These are phyloP conservation scores for Arremon aurantiirostris DNA, from an alignment of 2,797 vertebrate genomes.

Conservation along the genomic window DNA sequence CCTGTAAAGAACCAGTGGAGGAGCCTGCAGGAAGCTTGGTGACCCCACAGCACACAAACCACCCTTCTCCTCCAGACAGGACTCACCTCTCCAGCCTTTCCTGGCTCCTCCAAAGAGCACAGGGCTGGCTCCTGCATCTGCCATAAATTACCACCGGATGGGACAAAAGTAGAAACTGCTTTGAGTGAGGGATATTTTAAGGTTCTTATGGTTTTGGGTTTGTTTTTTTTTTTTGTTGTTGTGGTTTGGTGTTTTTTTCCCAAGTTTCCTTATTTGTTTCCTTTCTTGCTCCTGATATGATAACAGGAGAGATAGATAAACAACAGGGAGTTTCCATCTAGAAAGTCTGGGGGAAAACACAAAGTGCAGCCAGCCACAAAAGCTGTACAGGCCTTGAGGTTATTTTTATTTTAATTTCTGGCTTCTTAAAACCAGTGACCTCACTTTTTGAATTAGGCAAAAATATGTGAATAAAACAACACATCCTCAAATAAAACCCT, in stretches of 20 bases:
- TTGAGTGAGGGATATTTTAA: background rate
- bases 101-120: constrained; percentile 17
- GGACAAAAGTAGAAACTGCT: constrained; percentile 21
- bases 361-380: background rate
- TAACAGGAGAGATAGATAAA: background rate
- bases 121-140: background rate
- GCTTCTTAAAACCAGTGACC: background rate
- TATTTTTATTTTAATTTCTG: background rate
- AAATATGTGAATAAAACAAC: background rate
- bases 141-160: constrained; percentile 13
- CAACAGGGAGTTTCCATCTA: background rate
- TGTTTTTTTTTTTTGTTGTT: background rate
- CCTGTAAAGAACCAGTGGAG: background rate
- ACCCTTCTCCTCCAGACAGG: background rate
- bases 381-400: background rate
- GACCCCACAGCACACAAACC: background rate
- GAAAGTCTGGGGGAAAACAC: background rate
- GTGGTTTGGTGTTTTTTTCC: background rate
- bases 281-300: background rate
- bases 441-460: background rate
- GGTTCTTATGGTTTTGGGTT: background rate
- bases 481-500: background rate
- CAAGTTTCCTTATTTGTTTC: constrained; percentile 16
- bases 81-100: constrained; percentile 23
- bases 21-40: constrained; percentile 1